Conservation (phyloP, 2,113 vertebrate species). For the human (Homo sapiens) region GRCh38 chr11:128697501-128698000, state of each 20-base stretch:
- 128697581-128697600: neutral
- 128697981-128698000: no score
- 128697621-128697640: neutral
- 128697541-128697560: neutral
- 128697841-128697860: neutral
- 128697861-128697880: neutral
- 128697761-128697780: neutral
- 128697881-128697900: neutral
- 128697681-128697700: neutral
- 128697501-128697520: neutral
- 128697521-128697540: neutral
- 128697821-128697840: neutral
- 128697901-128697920: neutral
- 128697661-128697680: neutral
- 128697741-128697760: neutral
- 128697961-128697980: neutral
- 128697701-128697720: neutral
- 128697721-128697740: neutral
- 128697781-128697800: neutral
- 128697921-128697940: neutral
- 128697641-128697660: neutral
- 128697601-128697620: neutral
- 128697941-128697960: neutral
- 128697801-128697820: neutral
- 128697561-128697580: neutral